These are phyloP conservation scores for Eulithis prunata DNA, from an alignment of 2,888 invertebrate genomes.

Conservation along the genomic window DNA sequence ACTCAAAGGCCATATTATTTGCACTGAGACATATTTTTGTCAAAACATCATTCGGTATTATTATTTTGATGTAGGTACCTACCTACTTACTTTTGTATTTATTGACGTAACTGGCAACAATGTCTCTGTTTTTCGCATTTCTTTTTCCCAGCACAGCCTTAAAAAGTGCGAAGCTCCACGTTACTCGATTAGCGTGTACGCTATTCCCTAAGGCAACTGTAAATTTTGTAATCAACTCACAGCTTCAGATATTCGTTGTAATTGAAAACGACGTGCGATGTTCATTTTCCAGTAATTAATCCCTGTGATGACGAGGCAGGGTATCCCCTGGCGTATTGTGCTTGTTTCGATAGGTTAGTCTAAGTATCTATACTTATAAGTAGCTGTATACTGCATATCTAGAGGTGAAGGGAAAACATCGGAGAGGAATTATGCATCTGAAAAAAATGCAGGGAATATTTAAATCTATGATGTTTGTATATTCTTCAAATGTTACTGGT, in stretches of 20 bases:
- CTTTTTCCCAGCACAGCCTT: neutral
- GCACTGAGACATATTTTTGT: too few relatives aligned
- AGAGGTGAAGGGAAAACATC: too few relatives aligned
- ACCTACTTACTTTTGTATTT: too few relatives aligned
- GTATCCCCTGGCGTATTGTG: constrained; percentile 30
- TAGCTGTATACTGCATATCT: neutral
- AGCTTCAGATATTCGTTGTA: constrained; percentile 61
- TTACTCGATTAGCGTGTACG: constrained; percentile 23
- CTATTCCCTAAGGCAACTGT: constrained; percentile 39
- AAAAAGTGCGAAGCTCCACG: constrained; percentile 18
- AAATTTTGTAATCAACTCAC: constrained; percentile 41
- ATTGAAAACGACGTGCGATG: constrained; percentile 80
- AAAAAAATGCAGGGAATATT: too few relatives aligned
- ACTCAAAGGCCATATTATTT: too few relatives aligned
- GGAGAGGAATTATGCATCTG: too few relatives aligned
- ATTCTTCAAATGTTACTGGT: too few relatives aligned
- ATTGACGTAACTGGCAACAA: too few relatives aligned
- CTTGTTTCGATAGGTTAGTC: constrained; percentile 27
- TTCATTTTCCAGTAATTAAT: constrained; percentile 84
- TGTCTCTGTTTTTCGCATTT: neutral
- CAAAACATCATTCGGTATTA: too few relatives aligned
- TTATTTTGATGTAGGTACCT: too few relatives aligned
- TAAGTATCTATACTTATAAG: too few relatives aligned
- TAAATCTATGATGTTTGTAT: too few relatives aligned
- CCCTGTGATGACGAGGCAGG: constrained; percentile 71